phyloP scores from a whole-genome alignment of 64 coral and sea anemone genomes.

The Montipora efflorescens region DNA sequence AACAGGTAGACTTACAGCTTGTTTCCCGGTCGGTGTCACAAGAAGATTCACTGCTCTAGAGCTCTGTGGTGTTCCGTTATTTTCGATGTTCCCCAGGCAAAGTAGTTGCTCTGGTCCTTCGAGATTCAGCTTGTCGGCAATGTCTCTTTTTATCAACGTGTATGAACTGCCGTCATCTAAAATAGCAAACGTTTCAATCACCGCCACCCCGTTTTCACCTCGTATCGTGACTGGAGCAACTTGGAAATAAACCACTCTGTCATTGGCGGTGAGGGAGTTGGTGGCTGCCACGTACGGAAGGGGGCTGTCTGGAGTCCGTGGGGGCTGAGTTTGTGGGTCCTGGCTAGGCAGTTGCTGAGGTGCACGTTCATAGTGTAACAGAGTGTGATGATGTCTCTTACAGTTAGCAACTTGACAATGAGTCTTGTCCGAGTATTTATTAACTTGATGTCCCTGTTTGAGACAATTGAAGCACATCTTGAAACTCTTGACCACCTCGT shows the following conservation, averaged over 20 bases:
- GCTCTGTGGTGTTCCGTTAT: background rate
- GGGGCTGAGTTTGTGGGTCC: slow-evolving; percentile 6
- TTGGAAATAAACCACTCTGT: slow-evolving; percentile 65
- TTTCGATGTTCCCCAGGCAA: slow-evolving; percentile 49
- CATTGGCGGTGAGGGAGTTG: background rate
- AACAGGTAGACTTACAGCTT: slow-evolving; percentile 34
- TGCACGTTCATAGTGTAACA: too few relatives aligned
- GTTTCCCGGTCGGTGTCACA: slow-evolving; percentile 38
- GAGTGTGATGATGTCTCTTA: too few relatives aligned
- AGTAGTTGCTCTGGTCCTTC: slow-evolving; percentile 37
- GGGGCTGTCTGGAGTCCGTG: background rate
- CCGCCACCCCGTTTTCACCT: slow-evolving; percentile 46
- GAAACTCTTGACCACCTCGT: too few relatives aligned
- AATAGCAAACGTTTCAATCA: slow-evolving; percentile 60
- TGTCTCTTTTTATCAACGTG: slow-evolving; percentile 41
- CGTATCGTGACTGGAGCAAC: slow-evolving; percentile 53
- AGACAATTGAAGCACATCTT: too few relatives aligned
- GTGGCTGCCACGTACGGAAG: background rate
- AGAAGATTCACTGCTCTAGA: slow-evolving; percentile 23
- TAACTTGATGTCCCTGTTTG: too few relatives aligned
- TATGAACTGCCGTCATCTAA: slow-evolving; percentile 64
- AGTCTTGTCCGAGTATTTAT: too few relatives aligned
- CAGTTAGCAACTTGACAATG: too few relatives aligned
- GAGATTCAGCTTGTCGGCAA: slow-evolving; percentile 53
- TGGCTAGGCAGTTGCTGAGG: background rate